These are phyloP conservation scores for Drosophila nasuta DNA, from an alignment of 1,140 invertebrate genomes.

Conservation along the genomic window DNA sequence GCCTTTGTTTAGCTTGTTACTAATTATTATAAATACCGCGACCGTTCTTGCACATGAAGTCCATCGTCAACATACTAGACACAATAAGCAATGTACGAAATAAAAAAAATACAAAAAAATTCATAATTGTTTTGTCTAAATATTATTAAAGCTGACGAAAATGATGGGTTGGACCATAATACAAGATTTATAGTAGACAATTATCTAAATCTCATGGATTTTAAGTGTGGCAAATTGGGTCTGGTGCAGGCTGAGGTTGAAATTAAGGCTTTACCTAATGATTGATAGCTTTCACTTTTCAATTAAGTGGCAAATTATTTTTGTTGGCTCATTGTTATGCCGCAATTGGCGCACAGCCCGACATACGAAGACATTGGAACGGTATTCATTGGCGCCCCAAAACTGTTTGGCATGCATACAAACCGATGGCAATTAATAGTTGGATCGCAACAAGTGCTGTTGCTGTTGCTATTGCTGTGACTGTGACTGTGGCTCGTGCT, in stretches of 20 bases:
- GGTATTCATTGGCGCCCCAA: conserved; percentile 22
- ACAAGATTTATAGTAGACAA: not conserved
- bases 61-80: too few relatives aligned
- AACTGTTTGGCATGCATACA: conserved; percentile 60
- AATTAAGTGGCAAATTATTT: conserved; percentile 46
- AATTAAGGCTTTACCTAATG: conserved; percentile 26
- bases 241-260: not conserved
- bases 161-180: not conserved
- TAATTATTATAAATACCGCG: too few relatives aligned
- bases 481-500: not conserved
- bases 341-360: conserved; percentile 7
- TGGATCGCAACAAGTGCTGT: conserved; percentile 7
- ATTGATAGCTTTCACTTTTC: conserved; percentile 76
- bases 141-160: not conserved
- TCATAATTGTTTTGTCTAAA: not conserved
- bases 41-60: too few relatives aligned
- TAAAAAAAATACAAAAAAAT: not conserved
- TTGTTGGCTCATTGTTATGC: conserved; percentile 52
- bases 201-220: not conserved
- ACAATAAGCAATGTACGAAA: too few relatives aligned
- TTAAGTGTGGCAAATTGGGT: conserved; percentile 12
- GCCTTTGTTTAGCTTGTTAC: too few relatives aligned
- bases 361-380: conserved; percentile 18
- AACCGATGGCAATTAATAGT: conserved; percentile 68
- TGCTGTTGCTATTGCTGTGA: not conserved